Percentiles rank a stretch among this genome's conserved stretches.
Conservation (phyloP, 2,797 vertebrate genomes). For the Sphenodon punctatus region DNA sequence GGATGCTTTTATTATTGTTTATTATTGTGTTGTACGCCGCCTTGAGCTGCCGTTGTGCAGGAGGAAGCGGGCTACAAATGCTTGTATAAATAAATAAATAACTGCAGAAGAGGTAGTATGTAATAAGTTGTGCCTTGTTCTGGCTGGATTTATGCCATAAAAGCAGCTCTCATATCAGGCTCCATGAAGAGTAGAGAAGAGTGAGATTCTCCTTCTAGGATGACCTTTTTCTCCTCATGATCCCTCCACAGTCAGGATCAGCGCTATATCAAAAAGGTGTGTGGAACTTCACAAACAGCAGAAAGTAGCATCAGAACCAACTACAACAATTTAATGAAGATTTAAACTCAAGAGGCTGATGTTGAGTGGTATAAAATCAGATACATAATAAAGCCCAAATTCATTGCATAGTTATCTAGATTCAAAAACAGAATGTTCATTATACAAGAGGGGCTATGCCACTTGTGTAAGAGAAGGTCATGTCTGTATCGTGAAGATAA, state of each 20-base stretch:
- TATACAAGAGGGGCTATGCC: slow-evolving; percentile 21
- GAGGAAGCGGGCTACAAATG: too few relatives aligned
- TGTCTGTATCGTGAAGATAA: slow-evolving; percentile 2
- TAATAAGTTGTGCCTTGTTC: background rate
- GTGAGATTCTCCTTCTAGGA: accelerated
- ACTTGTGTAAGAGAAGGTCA: slow-evolving; percentile 25
- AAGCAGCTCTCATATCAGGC: background rate
- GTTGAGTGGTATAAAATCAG: background rate
- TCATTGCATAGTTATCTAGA: background rate
- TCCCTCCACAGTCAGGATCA: background rate
- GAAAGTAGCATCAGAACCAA: background rate
- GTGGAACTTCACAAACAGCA: background rate
- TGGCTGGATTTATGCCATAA: background rate
- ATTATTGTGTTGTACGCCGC: too few relatives aligned
- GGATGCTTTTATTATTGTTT: too few relatives aligned
- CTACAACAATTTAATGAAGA: background rate
- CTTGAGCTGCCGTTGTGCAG: too few relatives aligned
- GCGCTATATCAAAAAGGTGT: slow-evolving; percentile 18
- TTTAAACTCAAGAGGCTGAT: background rate
- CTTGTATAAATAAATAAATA: too few relatives aligned
- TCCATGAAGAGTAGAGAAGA: background rate
- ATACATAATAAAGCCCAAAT: background rate
- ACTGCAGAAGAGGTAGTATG: background rate
- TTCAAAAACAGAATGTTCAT: slow-evolving; percentile 23
- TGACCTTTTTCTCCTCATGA: background rate